Evolutionary conservation across 2,113 vertebrate genomes (phyloP), one percentile per base, ranked within the genome.

Genomic region (Chloebia gouldiae): DNA sequence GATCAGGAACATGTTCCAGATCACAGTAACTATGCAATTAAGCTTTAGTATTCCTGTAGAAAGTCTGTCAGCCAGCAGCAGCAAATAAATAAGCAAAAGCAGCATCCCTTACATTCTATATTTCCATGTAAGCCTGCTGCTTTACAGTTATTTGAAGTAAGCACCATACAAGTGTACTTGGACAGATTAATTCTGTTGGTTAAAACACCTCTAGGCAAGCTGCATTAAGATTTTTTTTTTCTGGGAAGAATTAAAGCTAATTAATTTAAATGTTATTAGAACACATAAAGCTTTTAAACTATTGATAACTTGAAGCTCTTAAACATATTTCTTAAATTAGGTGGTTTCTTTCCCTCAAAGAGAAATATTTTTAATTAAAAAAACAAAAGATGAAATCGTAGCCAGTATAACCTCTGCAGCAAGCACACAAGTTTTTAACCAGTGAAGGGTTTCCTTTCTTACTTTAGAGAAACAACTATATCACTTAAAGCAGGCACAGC

Each of bases 21-120:
- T 83, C 70, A 56, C 89, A 91, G 56, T 76, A 86, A 86, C 51
- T 79, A 49, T 33, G 83, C 88, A 93, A 83, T 95, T 91, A 94
- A 96, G 85, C 53, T 85, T 93, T 78, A 83, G 54, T 61, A 59
- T 80, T 86, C 91, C 71, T 89, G 80, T 45, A 82, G 45, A 54
- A 84, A 60, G 59, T 57, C 80, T 71, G 70, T 63, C 93, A 94
- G 86, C 77, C 90, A 95, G 82, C 92, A 97, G 78, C 65, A 97
- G 70, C 70, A 89, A 95, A 92, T 91, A 71, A 83, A 70, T 60
- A 95, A 57, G 85, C 73, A 89, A 80, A 70, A 92, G 73, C 84
- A 95, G 64, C 83, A 54, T 59, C 63, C 78, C n/a, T 81, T 59
- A 54, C 8, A 49, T 35, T 56, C 35, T 51, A 2, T 14, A 40